Base-by-base conservation (phyloP, 2,113 vertebrate species). In the Rhipidura dahli region DNA sequence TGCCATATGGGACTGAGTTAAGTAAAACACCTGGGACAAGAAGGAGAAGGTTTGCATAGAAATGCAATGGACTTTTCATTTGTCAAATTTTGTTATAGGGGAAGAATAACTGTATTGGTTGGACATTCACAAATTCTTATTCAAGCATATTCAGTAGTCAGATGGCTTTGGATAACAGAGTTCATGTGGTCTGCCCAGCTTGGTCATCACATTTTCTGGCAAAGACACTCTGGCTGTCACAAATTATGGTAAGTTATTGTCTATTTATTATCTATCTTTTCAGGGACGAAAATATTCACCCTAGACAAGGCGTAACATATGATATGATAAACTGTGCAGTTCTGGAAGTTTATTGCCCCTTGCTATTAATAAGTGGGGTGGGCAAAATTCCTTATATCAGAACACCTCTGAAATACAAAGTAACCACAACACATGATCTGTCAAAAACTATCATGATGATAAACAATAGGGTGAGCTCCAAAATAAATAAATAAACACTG, bases 401-500 rank as follows among this genome's bases (percentile, higher is more conserved):
- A 95, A 92, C 42, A 92, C 45, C 51, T 94, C 77, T 87, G 93
- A 95, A 90, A 96, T 76, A 96, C 96, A 96, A 96, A 92, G 95
- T 97, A 93, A 96, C 96, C 88, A 92, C 94, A 96, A 92, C 81
- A 93, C 95, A 96, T 80, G 92, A 95, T 82, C 88, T 92, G 86
- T 95, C 94, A 97, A 85, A 97, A 94, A 92, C 77, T 76, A 90
- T 96, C 94, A 85, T 40, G 80, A 91, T 93, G 92, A 96, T 89
- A 96, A 96, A 97, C 93, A 96, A 95, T 91, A 93, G 90, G n/a
- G 50, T 73, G 59, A 93, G 83, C 18, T 92, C 92, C 92, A 96
- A 96, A 97, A 96, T 96, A 97, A 97, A 96, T 93, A 97, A 96
- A 97, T 94, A 95, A 97, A 85, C 83, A 84, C 51, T 96, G 95